phyloP scores from a whole-genome alignment of 2,113 vertebrate species.

The Mobula hypostoma region DNA sequence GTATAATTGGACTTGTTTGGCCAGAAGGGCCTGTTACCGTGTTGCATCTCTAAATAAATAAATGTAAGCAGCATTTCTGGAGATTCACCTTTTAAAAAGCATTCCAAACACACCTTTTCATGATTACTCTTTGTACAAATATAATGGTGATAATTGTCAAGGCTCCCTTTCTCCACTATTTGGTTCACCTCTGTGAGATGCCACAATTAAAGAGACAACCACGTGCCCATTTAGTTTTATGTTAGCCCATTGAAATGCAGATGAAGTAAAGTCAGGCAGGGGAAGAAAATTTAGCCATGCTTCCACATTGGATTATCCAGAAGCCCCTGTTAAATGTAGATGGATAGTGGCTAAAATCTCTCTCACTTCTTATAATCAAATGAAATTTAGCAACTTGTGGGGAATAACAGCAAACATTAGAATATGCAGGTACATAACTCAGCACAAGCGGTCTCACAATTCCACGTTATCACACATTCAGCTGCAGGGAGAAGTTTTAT shows the following conservation, averaged over 20 bases:
- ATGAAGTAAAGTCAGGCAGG: not conserved
- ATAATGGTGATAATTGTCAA: too few relatives aligned
- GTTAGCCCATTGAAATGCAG: not conserved
- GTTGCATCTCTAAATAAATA: too few relatives aligned
- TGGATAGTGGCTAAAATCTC: not conserved
- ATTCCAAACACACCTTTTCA: not conserved
- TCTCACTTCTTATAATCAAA: not conserved
- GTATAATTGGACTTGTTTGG: too few relatives aligned
- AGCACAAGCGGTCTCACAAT: not conserved
- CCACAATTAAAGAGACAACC: not conserved
- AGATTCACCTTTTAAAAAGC: not conserved
- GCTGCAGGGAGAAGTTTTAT: not conserved
- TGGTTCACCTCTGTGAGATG: not conserved
- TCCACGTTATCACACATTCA: not conserved
- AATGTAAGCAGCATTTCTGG: not conserved
- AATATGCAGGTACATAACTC: not conserved
- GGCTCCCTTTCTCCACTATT: not conserved
- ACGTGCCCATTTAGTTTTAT: not conserved
- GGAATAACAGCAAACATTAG: not conserved
- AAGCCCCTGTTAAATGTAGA: not conserved
- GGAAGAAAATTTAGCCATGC: not conserved
- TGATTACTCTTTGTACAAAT: not conserved
- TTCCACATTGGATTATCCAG: not conserved
- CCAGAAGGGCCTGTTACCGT: too few relatives aligned
- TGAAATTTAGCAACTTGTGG: not conserved